phyloP scores from a whole-genome alignment of 2,113 vertebrate species.

The Sialia sialis region DNA sequence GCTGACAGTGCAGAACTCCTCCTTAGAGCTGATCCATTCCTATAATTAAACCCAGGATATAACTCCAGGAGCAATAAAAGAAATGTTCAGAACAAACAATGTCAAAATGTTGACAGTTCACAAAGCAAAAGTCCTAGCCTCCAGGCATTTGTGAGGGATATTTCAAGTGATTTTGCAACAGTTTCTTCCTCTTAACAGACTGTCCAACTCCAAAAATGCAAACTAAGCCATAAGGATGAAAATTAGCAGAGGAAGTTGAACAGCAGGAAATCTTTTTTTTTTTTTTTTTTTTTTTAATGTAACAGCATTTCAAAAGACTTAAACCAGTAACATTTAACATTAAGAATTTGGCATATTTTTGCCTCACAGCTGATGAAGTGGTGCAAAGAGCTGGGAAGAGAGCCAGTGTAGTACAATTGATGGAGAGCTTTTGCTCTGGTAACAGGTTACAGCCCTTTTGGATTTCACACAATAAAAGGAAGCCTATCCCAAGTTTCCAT shows the following conservation, averaged over 20 bases:
- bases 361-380: constrained; percentile 24
- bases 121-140: background rate
- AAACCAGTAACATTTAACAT: background rate
- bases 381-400: constrained; percentile 26
- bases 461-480: constrained; percentile 61
- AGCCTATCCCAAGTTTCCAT: constrained; percentile 52
- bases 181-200: constrained; percentile 36
- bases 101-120: background rate
- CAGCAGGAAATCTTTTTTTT: background rate
- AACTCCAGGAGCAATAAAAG: background rate
- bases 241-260: constrained; percentile 35
- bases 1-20: background rate
- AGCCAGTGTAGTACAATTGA: constrained; percentile 34
- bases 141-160: background rate
- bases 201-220: constrained; percentile 12
- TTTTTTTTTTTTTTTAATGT: background rate
- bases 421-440: constrained; percentile 44
- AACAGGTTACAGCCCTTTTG: constrained; percentile 54
- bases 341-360: constrained; percentile 6
- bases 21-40: background rate
- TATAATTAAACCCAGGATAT: background rate
- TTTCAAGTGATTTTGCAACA: constrained; percentile 29
- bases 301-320: constrained; percentile 15
- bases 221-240: constrained; percentile 47
- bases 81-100: constrained; percentile 10